Conservation (phyloP, 2,113 vertebrate species). For the Cnemophilus loriae region DNA sequence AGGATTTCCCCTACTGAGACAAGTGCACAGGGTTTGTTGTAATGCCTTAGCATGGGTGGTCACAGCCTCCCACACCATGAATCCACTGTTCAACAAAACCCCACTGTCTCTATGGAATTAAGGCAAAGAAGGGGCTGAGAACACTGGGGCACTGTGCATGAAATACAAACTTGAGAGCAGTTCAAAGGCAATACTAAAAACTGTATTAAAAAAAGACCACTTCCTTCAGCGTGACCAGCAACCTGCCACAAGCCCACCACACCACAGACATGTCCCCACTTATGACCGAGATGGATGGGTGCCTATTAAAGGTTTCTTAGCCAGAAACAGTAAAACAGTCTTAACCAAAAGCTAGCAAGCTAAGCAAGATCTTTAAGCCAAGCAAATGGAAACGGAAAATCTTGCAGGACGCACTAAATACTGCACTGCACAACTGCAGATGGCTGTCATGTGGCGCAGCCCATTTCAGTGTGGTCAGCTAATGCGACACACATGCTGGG, state of each 20-base stretch:
- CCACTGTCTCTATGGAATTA: not conserved
- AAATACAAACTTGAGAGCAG: not conserved
- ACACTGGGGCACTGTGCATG: not conserved
- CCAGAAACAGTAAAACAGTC: not conserved
- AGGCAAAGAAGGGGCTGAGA: not conserved
- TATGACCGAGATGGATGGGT: fast-evolving
- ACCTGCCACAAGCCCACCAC: not conserved
- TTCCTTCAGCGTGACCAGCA: not conserved
- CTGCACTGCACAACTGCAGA: not conserved
- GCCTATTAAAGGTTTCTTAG: not conserved
- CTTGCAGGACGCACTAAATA: not conserved
- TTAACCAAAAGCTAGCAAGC: slow-evolving; percentile 28
- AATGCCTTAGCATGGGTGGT: not conserved
- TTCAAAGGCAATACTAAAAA: not conserved
- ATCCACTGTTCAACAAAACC: not conserved
- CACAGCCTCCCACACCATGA: not conserved
- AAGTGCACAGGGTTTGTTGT: not conserved
- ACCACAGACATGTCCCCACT: not conserved
- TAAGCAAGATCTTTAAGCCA: slow-evolving; percentile 21
- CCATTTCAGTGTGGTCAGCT: slow-evolving; percentile 49
- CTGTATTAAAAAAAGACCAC: not conserved
- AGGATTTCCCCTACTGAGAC: not conserved
- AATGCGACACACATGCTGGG: slow-evolving; percentile 30
- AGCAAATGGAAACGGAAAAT: not conserved
- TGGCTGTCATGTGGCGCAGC: slow-evolving; percentile 20